Evolutionary conservation across 2,888 invertebrate genomes (phyloP), one percentile per base, ranked within the genome.

Genomic region (Adelphocoris suturalis): DNA sequence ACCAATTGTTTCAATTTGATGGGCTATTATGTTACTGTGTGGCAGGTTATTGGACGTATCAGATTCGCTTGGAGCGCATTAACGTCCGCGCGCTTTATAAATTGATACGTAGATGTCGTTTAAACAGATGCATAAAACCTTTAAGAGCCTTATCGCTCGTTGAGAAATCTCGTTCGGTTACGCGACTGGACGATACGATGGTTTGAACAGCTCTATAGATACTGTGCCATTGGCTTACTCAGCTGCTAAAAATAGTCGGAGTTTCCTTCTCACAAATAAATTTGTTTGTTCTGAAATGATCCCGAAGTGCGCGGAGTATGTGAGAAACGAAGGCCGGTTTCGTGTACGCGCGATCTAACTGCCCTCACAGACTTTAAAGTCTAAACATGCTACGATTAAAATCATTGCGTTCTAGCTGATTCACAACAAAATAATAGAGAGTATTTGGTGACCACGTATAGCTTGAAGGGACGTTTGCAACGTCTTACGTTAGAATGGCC

Each of bases 251-350:
- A 61, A 61, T 61, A 61, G 61, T 9, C 61, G n/a, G 61, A 61
- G 61, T 61, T 19, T 14, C 61, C 61, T 61, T 19, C 61, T 61
- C 61, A n/a, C 61, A 61, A 61, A 61, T 19, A 19, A 19, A 61
- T 61, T 61, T 61, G 61, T 61, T 61, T 61, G 61, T 61, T 61
- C 61, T n/a, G 19, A 61, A 61, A 61, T 61, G 61, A 61, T 61
- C n/a, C 61, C 19, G 61, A 61, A 61, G 61, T 9, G 61, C n/a
- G n/a, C 61, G 61, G 16, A 11, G 52, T 37, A 7, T 37, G 37
- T 52, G 61, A 61, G n/a, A n/a, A 61, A 9, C 61, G 61, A 61
- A 61, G 61, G 61, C n/a, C 61, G 61, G 16, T n/a, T 61, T 61
- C 61, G 61, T 19, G 61, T 19, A 19, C 52, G 19, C n/a, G 19